Conservation (phyloP, 2,888 invertebrate genomes). For the Lochmaea capreae region DNA sequence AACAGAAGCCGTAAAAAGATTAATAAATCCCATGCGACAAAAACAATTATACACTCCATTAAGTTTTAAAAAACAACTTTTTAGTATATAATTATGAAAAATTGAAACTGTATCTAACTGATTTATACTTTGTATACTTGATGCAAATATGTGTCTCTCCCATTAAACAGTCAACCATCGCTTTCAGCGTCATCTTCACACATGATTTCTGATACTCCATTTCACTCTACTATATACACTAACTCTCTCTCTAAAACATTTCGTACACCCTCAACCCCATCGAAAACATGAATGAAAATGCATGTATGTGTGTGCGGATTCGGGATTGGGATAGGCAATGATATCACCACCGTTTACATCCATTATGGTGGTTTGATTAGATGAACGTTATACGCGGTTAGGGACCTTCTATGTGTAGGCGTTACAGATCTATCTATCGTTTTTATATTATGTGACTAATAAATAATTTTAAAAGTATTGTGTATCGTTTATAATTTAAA, state of each 20-base stretch:
- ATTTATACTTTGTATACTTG: slow-evolving; percentile 3
- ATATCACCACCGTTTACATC: slow-evolving; percentile 37
- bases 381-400: slow-evolving; percentile 35
- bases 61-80: no score
- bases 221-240: slow-evolving; percentile 24
- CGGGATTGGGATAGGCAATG: slow-evolving; percentile 45
- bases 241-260: slow-evolving; percentile 39
- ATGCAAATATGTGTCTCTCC: slow-evolving; percentile 6
- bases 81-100: background rate
- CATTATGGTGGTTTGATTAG: slow-evolving; percentile 38
- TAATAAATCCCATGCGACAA: no score
- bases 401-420: slow-evolving; percentile 8
- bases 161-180: slow-evolving; percentile 11
- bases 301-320: slow-evolving; percentile 39
- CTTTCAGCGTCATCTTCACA: slow-evolving; percentile 20
- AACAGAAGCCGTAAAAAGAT: no score
- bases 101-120: background rate
- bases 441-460: background rate
- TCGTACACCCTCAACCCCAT: slow-evolving; percentile 41
- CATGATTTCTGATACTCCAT: slow-evolving; percentile 30
- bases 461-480: background rate
- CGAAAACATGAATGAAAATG: slow-evolving; percentile 48
- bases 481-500: background rate
- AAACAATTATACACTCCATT: no score
- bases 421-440: background rate